Percentiles rank a stretch among this genome's conserved stretches.
These are phyloP conservation scores for Caligus rogercresseyi DNA, from an alignment of 1,140 invertebrate species.

Conservation along the genomic window DNA sequence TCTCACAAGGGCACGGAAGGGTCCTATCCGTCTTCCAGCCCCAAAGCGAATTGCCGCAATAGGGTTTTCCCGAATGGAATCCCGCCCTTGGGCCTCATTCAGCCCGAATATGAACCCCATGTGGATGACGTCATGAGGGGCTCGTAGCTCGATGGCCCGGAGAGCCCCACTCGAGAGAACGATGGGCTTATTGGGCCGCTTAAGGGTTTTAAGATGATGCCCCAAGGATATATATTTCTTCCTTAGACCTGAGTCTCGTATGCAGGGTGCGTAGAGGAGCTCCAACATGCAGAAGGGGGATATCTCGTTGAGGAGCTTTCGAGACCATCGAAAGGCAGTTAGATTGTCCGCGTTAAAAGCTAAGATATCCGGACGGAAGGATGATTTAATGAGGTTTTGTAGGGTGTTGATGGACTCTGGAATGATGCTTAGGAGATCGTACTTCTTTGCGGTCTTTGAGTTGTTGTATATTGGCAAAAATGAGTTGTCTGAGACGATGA, in stretches of 20 bases:
- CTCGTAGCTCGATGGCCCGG: slow-evolving; percentile 21
- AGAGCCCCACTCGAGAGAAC: slow-evolving; percentile 22
- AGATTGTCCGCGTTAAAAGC: slow-evolving; percentile 17
- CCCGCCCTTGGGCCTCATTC: slow-evolving; percentile 17
- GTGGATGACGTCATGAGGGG: slow-evolving; percentile 21
- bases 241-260: slow-evolving; percentile 18
- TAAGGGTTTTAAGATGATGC: background rate
- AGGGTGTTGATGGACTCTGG: slow-evolving; percentile 20
- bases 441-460: slow-evolving; percentile 21
- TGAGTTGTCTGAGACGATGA: slow-evolving; percentile 9
- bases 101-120: slow-evolving; percentile 22
- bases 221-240: slow-evolving; percentile 11
- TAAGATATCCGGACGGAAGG: slow-evolving; percentile 22
- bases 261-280: slow-evolving; percentile 21
- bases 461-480: slow-evolving; percentile 7
- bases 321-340: slow-evolving; percentile 14
- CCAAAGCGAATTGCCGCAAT: background rate
- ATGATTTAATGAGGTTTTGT: slow-evolving; percentile 16
- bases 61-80: slow-evolving; percentile 3
- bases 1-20: slow-evolving; percentile 5
- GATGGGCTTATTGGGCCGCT: slow-evolving; percentile 20
- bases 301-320: slow-evolving; percentile 15
- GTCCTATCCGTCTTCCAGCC: background rate
- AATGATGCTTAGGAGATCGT: slow-evolving; percentile 23
- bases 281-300: slow-evolving; percentile 18